Conservation (phyloP, 2,113 vertebrate species). For the Raja brachyura region DNA sequence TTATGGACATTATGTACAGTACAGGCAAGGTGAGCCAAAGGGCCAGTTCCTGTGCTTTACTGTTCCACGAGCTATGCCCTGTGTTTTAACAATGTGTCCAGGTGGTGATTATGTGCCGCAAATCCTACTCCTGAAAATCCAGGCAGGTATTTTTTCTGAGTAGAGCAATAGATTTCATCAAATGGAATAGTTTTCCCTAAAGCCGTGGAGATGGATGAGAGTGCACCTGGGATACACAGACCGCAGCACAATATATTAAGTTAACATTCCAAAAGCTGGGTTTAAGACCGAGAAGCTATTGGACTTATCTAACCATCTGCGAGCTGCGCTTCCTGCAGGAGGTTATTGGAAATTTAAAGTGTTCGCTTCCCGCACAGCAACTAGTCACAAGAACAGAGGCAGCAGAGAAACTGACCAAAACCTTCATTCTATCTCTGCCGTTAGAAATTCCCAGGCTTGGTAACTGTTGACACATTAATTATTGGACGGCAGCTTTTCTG, state of each 20-base stretch:
- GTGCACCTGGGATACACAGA: neutral
- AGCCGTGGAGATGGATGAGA: neutral
- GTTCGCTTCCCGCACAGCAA: too few species aligned
- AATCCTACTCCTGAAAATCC: neutral
- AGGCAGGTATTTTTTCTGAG: too few species aligned
- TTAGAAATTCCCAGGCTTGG: neutral
- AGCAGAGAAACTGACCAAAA: neutral
- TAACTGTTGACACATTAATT: neutral
- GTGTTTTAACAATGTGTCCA: too few species aligned
- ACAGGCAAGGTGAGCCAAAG: too few species aligned
- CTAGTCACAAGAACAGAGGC: too few species aligned
- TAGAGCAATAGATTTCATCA: neutral
- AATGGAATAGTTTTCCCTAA: neutral
- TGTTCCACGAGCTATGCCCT: too few species aligned
- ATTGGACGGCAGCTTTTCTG: neutral
- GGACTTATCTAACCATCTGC: neutral
- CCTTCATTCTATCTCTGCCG: neutral
- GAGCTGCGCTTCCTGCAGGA: neutral
- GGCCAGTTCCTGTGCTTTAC: too few species aligned
- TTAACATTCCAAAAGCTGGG: neutral
- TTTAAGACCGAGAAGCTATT: neutral
- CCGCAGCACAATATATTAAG: too few species aligned
- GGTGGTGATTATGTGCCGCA: neutral
- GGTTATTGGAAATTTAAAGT: neutral
- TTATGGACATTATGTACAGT: too few species aligned